These are phyloP conservation scores for Hemicordylus capensis DNA, from an alignment of 2,113 vertebrate genomes.

Conservation along the genomic window DNA sequence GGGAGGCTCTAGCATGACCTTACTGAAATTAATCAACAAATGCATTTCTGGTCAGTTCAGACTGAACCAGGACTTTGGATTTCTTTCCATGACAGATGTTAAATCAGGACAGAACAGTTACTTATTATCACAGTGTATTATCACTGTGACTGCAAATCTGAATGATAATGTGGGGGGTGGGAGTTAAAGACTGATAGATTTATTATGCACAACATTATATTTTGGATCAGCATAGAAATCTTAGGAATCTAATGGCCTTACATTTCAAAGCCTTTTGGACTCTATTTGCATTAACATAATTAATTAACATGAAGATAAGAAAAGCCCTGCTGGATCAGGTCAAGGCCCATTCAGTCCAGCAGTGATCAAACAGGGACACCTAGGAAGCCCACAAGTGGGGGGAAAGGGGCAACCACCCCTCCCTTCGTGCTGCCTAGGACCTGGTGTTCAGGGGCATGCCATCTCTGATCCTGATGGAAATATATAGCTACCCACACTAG, in stretches of 20 bases:
- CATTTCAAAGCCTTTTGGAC: not conserved
- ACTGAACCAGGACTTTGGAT: not conserved
- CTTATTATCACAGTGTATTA: too few species aligned
- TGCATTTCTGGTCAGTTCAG: not conserved
- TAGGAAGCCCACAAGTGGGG: too few species aligned
- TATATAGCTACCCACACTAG: too few species aligned
- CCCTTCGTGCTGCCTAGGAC: too few species aligned
- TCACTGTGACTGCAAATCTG: not conserved
- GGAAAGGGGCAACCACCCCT: too few species aligned
- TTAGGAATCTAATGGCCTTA: not conserved
- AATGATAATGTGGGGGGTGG: not conserved
- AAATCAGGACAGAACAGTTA: not conserved
- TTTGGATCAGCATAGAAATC: not conserved
- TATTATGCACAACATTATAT: not conserved
- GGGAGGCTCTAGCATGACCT: not conserved
- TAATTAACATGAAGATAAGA: too few species aligned
- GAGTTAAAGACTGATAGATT: not conserved
- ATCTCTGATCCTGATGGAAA: too few species aligned
- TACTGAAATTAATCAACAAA: not conserved
- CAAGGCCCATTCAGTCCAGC: too few species aligned
- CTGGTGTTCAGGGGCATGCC: too few species aligned
- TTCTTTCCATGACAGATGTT: not conserved
- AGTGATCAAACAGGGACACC: too few species aligned
- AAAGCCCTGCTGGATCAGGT: too few species aligned
- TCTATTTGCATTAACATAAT: too few species aligned